Percentiles rank a stretch among this genome's conserved stretches.
These are phyloP conservation scores for Hofmannophila pseudospretella DNA, from an alignment of 2,888 invertebrate genomes.

Conservation along the genomic window DNA sequence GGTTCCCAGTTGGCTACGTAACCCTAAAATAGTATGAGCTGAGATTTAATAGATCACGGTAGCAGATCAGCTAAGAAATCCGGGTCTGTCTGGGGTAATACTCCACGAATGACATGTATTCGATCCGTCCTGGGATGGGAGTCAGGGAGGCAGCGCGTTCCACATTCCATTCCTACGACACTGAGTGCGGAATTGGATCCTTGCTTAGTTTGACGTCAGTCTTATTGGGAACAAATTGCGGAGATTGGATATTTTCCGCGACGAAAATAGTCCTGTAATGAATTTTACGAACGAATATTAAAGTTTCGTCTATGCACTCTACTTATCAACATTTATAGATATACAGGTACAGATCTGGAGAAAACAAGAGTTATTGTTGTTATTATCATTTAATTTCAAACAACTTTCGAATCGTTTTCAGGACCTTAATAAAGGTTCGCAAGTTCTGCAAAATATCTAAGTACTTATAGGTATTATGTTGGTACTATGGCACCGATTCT, in stretches of 20 bases:
- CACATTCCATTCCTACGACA: neutral
- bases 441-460: no score
- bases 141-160: neutral
- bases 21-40: neutral
- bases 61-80: neutral
- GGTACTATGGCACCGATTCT: no score
- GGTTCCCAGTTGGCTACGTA: no score
- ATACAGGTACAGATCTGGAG: no score
- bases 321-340: no score
- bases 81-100: neutral
- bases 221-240: conserved; percentile 1
- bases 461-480: no score
- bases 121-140: neutral
- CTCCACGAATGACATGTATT: conserved; percentile 3
- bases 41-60: conserved; percentile 1
- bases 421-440: no score
- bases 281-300: neutral
- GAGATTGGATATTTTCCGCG: neutral
- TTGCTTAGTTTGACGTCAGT: neutral
- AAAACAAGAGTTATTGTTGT: no score
- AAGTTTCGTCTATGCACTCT: no score
- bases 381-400: no score
- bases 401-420: no score
- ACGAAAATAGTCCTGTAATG: neutral
- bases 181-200: neutral